Evolutionary conservation across 2,797 vertebrate species (phyloP), one percentile per base, ranked within the genome.

Genomic region (Mus minutoides): DNA sequence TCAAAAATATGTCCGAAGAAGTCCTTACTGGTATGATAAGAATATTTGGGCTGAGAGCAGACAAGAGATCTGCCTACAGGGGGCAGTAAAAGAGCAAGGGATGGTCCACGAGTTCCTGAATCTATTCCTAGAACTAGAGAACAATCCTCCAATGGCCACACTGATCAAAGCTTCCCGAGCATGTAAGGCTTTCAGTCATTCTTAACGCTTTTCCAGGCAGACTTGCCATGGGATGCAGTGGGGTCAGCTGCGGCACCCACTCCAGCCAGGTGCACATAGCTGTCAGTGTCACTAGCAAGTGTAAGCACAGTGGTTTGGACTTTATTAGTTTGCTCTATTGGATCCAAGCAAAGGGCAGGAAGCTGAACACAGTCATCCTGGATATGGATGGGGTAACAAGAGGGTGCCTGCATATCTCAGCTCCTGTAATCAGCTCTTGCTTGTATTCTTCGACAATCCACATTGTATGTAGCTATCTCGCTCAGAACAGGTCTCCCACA

Each of bases 101-200:
- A 13, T 19, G 56, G 10, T 26, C 14, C 40, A 75, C 24, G 6
- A 62, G 6, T 88, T 46, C 26, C 21, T 7, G 6, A 34, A 58
- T 22, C 85, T 64, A 12, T 6, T 84, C 4, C 43, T 37, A 14
- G n/a, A 91, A 13, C 11, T 10, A 52, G 40, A 82, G 14, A 6
- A 2, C 0, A 3, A 3, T 60, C 29, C 34, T 80, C 83, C 16
- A 12, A 5, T 16, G 26, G 1, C 69, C 31, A n/a, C 10, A 0
- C 13, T 71, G 5, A 6, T 49, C 60, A 43, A 37, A 77, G 24
- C 22, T 62, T 26, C 64, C 26, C 24, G 83, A 80, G 34, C 29
- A 9, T 60, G 26, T 19, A 56, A 89, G 78, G 58, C 40, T 64
- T 26, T 64, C 64, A 79, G 22, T 87, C 75, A 76, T 49, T 37